Percentiles rank a stretch among this genome's conserved stretches.
phyloP scores from a whole-genome alignment of 2,888 invertebrate species.

The Pemphredon lugubris region DNA sequence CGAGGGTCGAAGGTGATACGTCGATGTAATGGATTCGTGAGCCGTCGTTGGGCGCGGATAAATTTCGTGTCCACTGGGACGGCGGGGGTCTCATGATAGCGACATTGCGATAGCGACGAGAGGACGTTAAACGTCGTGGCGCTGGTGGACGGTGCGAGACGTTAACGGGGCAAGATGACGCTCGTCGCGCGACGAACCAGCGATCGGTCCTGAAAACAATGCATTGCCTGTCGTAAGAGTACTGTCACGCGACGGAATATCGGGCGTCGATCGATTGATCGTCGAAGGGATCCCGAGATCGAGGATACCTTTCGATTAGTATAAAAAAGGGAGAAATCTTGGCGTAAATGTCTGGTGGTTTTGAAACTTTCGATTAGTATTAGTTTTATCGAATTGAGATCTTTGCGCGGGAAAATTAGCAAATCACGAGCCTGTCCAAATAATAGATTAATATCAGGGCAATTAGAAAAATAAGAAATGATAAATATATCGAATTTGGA shows the following conservation, averaged over 20 bases:
- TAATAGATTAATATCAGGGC: too few relatives aligned
- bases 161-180: slow-evolving; percentile 21
- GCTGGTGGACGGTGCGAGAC: slow-evolving; percentile 11
- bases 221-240: slow-evolving; percentile 33
- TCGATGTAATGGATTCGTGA: neutral
- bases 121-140: slow-evolving; percentile 28
- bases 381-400: too few relatives aligned
- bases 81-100: slow-evolving; percentile 48
- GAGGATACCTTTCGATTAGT: too few relatives aligned
- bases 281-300: slow-evolving; percentile 12
- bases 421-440: too few relatives aligned
- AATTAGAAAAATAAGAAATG: neutral
- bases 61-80: slow-evolving; percentile 11
- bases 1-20: too few relatives aligned
- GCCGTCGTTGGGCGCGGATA: slow-evolving; percentile 30
- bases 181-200: slow-evolving; percentile 28
- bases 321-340: too few relatives aligned
- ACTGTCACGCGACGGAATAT: slow-evolving; percentile 22
- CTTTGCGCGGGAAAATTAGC: too few relatives aligned
- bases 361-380: too few relatives aligned
- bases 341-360: too few relatives aligned
- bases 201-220: slow-evolving; percentile 54
- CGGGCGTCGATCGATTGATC: slow-evolving; percentile 26
- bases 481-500: too few relatives aligned
- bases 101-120: slow-evolving; percentile 33